Conservation (phyloP, 2,113 vertebrate species). For the Tympanuchus pallidicinctus region DNA sequence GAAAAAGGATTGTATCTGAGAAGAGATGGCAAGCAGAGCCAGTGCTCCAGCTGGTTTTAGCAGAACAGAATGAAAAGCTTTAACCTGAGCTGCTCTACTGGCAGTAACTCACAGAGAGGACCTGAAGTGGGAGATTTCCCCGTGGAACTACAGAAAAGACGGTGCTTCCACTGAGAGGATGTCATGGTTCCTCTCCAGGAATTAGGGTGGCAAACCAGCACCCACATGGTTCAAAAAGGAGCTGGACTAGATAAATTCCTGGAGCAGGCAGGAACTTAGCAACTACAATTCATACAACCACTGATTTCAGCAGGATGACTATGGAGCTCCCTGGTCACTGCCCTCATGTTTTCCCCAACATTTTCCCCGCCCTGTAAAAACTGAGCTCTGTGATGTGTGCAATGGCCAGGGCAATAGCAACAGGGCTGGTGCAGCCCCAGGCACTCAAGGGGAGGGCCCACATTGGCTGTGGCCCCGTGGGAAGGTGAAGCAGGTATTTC, state of each 20-base stretch:
- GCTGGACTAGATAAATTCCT: not conserved
- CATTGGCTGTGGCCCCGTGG: not conserved
- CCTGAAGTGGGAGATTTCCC: not conserved
- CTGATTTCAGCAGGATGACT: not conserved
- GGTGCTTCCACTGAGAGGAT: rapidly evolving
- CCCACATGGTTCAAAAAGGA: not conserved
- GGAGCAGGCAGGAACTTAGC: conserved; percentile 19
- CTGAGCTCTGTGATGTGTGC: not conserved
- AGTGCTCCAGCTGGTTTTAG: not conserved
- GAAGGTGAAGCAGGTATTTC: not conserved
- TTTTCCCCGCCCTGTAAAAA: not conserved
- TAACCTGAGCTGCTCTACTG: not conserved
- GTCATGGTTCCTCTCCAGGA: not conserved
- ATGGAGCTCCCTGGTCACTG: not conserved
- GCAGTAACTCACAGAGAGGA: not conserved
- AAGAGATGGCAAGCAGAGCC: not conserved
- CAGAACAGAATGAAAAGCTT: not conserved
- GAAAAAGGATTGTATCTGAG: not conserved
- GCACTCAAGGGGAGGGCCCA: not conserved
- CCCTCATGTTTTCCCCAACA: not conserved
- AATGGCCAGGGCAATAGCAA: not conserved
- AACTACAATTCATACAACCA: conserved; percentile 3
- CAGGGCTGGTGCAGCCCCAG: not conserved
- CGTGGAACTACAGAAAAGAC: not conserved
- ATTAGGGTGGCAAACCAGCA: not conserved